Conservation (phyloP, 2,797 vertebrate species). For the Momotus momota region DNA sequence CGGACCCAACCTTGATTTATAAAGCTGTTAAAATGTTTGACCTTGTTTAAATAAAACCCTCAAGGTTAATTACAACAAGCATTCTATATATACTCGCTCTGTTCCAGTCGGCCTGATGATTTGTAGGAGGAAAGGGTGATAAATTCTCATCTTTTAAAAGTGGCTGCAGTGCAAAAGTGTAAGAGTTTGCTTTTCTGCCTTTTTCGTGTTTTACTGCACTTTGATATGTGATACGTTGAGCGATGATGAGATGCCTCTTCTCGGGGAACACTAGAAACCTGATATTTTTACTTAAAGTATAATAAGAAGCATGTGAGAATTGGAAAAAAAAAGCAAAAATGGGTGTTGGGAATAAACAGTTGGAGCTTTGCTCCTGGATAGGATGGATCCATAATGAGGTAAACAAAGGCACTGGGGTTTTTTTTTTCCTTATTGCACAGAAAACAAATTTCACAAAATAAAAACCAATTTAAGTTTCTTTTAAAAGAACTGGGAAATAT, state of each 20-base stretch:
- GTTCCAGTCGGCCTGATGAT: slow-evolving; percentile 33
- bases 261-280: slow-evolving; percentile 11
- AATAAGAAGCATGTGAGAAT: slow-evolving; percentile 22
- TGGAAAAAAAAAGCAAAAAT: neutral
- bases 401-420: slow-evolving; percentile 70
- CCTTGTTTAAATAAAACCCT: slow-evolving; percentile 66
- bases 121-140: slow-evolving; percentile 33
- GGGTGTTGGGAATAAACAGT: slow-evolving; percentile 26
- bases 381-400: slow-evolving; percentile 76
- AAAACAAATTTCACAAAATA: slow-evolving; percentile 80
- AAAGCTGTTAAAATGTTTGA: slow-evolving; percentile 60
- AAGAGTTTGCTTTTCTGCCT: neutral
- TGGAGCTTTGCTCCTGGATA: slow-evolving; percentile 39
- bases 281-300: slow-evolving; percentile 24
- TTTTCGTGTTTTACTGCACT: slow-evolving; percentile 10
- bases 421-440: slow-evolving; percentile 55
- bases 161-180: neutral
- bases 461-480: slow-evolving; percentile 83
- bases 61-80: slow-evolving; percentile 61
- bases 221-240: slow-evolving; percentile 48
- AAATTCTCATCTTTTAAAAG: slow-evolving; percentile 35
- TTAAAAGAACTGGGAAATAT: slow-evolving; percentile 80
- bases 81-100: neutral
- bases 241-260: neutral
- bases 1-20: slow-evolving; percentile 40